phyloP scores from a whole-genome alignment of 2,888 invertebrate genomes.

The Pimpla rufipes region DNA sequence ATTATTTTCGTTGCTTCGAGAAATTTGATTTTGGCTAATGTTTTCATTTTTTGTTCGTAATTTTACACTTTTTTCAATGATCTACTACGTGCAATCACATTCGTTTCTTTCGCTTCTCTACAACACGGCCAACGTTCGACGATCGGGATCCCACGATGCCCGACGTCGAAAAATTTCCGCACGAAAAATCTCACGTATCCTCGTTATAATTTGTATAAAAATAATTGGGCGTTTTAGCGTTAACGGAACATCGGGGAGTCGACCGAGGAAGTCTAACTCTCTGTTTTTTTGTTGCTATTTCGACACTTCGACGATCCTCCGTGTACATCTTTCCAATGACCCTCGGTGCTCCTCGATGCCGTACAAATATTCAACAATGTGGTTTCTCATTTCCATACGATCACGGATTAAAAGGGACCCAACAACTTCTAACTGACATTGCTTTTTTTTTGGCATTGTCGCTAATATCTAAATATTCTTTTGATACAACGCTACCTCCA shows the following conservation, averaged over 20 bases:
- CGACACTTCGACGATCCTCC: not conserved
- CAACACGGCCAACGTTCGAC: slow-evolving; percentile 47
- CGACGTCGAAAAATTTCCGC: slow-evolving; percentile 38
- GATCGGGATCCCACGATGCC: slow-evolving; percentile 28
- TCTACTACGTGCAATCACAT: slow-evolving; percentile 53
- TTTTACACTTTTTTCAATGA: slow-evolving; percentile 14
- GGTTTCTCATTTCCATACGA: slow-evolving; percentile 39
- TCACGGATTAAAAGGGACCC: slow-evolving; percentile 57
- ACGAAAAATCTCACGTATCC: slow-evolving; percentile 57
- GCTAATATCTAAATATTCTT: slow-evolving; percentile 51
- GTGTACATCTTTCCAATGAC: slow-evolving; percentile 7
- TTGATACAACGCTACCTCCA: slow-evolving; percentile 35
- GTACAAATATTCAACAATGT: slow-evolving; percentile 79
- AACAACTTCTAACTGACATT: slow-evolving; percentile 65
- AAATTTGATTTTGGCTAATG: slow-evolving; percentile 66
- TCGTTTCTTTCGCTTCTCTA: slow-evolving; percentile 37
- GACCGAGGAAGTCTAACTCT: not conserved
- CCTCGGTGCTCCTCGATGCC: slow-evolving; percentile 69
- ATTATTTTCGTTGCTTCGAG: slow-evolving; percentile 77
- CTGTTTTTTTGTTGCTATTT: slow-evolving; percentile 21
- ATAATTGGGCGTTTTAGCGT: slow-evolving; percentile 81
- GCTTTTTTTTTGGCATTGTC: slow-evolving; percentile 51
- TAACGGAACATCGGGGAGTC: slow-evolving; percentile 73
- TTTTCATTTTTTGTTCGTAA: slow-evolving; percentile 35
- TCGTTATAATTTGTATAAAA: slow-evolving; percentile 82